Evolutionary conservation across 2,888 invertebrate genomes (phyloP), one percentile per base, ranked within the genome.

Genomic region (Leptodirus hochenwartii): DNA sequence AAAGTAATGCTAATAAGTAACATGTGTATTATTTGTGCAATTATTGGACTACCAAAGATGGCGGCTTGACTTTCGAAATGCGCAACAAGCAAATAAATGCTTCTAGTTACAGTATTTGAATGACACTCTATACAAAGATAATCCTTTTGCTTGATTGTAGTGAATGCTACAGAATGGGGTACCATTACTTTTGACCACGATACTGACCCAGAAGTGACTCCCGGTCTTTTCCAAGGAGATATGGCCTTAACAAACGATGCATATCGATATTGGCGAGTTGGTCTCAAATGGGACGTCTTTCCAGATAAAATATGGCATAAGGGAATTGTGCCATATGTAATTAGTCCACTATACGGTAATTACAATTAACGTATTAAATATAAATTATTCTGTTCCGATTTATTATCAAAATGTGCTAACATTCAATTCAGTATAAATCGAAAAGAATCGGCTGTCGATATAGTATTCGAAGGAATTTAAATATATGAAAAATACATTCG

Each of bases 171-270:
- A 4, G 12, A 23, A 11, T 23, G 12, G 12, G 12, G 8, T 23
- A 8, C 23, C 16, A 30, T 14, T 23, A 17, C 27, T 15, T 39
- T 34, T 20, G 30, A 42, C 38, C 32, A 47, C 17, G 41, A 45
- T 16, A 58, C 62, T 39, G 72, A 74, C 50, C 70, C 73, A 1
- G 73, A 74, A 53, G 64, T 71, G 1, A 58, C 59, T 35, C 72
- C 73, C 1, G 69, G 69, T 10, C 50, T 74, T 16, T 72, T 66
- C 44, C 69, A 74, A 49, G 74, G 74, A 3, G 73, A 74, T 39
- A 73, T 74, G 56, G 73, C 73, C 2, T 57, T 72, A 37, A 64
- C 64, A 31, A 65, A 66, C 28, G 66, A 67, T 44, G 54, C 63
- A 8, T 69, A 64, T 37, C 59, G 65, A 25, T 61, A 63, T 33